These are phyloP conservation scores for Agrotis exclamationis DNA, from an alignment of 2,888 invertebrate species.

Conservation along the genomic window DNA sequence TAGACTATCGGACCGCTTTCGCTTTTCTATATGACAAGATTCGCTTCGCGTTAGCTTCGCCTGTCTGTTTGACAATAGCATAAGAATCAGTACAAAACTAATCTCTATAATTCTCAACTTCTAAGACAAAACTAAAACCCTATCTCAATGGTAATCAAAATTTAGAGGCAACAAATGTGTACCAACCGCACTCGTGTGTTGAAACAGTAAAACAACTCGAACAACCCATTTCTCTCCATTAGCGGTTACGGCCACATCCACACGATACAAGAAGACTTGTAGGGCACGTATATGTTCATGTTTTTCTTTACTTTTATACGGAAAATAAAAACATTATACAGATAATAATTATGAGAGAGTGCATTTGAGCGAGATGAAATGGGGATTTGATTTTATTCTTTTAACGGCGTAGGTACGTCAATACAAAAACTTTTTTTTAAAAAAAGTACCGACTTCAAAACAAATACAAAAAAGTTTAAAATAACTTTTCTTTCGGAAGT, in stretches of 20 bases:
- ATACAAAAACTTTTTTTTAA: too few relatives aligned
- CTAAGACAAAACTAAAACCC: constrained; percentile 3
- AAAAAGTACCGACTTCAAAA: too few relatives aligned
- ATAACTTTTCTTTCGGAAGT: too few relatives aligned
- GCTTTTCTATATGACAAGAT: too few relatives aligned
- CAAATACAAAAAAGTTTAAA: too few relatives aligned
- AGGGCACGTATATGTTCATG: background rate
- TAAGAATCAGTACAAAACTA: too few relatives aligned
- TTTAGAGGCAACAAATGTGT: constrained; percentile 34
- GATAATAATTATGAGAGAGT: constrained; percentile 6
- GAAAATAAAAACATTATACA: constrained; percentile 24
- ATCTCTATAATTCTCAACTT: too few relatives aligned
- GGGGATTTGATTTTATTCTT: background rate
- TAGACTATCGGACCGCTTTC: too few relatives aligned
- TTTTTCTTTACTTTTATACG: constrained; percentile 10
- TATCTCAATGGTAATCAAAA: constrained; percentile 35
- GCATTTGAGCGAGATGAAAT: constrained; percentile 15
- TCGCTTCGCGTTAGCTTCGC: too few relatives aligned
- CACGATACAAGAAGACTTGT: constrained; percentile 18
- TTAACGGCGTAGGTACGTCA: too few relatives aligned
- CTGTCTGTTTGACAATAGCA: too few relatives aligned
- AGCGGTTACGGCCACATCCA: constrained; percentile 16
- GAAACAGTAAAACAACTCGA: constrained; percentile 31
- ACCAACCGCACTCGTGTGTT: background rate
- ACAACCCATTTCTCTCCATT: constrained; percentile 52